Base-by-base conservation (phyloP, 2,888 invertebrate genomes). In the Clostera curtula region DNA sequence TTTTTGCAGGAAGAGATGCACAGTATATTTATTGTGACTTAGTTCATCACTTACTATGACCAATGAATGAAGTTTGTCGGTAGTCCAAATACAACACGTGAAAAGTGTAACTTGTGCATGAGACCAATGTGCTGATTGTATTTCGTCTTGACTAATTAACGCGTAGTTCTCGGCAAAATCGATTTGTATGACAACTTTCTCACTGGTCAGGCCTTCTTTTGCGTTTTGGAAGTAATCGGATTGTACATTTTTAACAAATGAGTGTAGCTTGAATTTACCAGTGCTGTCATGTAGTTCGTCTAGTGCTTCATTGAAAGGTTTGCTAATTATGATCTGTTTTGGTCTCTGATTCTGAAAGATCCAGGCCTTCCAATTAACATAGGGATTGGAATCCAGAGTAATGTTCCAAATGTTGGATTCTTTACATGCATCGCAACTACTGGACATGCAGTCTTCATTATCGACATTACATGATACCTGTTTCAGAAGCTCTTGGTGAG, bases 11-110 rank as follows among this genome's bases (percentile, higher is more conserved):
- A 33, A 43, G 31, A 33, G 24, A 40, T 32, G 31, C 26, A 45
- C 43, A 31, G 37, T 34, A 19, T 42, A 40, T 37, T 40, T 44
- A 35, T 25, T 37, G 34, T 44, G 41, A 21, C 31, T 37, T 24
- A 42, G 12, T 31, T 36, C 36, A 28, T 41, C 30, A 34, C 40
- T 38, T 27, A 29, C 29, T 27, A 29, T 32, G 27, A 32, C 36
- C 21, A 29, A 18, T 25, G 32, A 36, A 29, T 36, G 25, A 13
- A 27, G 21, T 25, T 32, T 29, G 19, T 36, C 29, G 29, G 19
- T 31, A 29, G 28, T 28, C 34, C 32, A 39, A 14, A 27, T 25
- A 33, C 33, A 39, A 10, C 27, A 26, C 16, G 37, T 37, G 23
- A 34, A 34, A 19, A 39, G 16, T 12, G 36, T 36, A n/a, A 31